Conservation (phyloP, 92 coral and sea anemone species). For the Diadumene lineata region DNA sequence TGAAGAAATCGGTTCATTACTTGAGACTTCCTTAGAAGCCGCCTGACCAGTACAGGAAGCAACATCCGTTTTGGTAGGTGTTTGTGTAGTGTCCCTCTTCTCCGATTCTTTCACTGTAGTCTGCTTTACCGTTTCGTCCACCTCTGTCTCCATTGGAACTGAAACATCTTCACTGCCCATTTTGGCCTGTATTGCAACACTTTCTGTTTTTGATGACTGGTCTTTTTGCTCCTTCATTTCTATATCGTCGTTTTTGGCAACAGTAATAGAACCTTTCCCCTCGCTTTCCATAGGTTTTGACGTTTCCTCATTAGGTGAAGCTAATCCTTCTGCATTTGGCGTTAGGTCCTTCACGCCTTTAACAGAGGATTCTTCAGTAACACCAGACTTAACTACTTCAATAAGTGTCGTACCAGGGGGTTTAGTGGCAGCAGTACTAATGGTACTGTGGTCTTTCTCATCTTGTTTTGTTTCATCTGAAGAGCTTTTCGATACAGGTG, state of each 20-base stretch:
- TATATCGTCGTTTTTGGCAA: neutral
- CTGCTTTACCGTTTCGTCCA: neutral
- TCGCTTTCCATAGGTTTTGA: neutral
- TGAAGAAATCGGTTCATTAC: no score
- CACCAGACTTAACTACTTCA: no score
- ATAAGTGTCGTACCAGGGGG: no score
- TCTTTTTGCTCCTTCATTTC: neutral
- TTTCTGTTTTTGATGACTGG: neutral
- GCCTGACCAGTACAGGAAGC: no score
- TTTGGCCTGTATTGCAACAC: neutral
- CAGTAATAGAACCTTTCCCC: neutral
- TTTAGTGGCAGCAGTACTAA: no score
- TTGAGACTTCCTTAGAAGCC: no score
- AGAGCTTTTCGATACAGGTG: no score
- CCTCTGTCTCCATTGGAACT: slow-evolving; percentile 14
- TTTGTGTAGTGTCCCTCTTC: neutral
- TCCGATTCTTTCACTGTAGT: neutral
- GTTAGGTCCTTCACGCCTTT: no score
- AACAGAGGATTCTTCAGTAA: no score
- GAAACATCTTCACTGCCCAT: neutral
- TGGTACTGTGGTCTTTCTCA: no score
- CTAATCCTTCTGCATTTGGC: neutral
- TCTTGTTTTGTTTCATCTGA: no score
- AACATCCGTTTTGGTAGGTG: neutral
- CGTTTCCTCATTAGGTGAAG: neutral